Conservation (phyloP, 2,888 invertebrate genomes). For the Rhyacophila evoluta region DNA sequence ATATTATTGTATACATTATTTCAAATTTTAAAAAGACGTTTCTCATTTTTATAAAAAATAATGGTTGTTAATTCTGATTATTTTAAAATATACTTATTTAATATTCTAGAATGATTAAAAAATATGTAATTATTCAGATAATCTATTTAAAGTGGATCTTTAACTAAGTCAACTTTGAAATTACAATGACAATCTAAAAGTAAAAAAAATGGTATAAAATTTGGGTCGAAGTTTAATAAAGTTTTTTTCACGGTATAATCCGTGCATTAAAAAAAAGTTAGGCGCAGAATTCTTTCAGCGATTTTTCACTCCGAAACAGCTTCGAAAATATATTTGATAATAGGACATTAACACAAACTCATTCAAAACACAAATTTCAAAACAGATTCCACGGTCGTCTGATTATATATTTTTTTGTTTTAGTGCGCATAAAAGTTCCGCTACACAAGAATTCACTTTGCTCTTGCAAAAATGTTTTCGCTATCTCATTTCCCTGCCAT, state of each 20-base stretch:
- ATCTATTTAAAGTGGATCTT: no score
- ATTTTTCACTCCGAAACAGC: not conserved
- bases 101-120: no score
- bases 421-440: slow-evolving; percentile 51
- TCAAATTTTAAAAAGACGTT: no score
- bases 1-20: no score
- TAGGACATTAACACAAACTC: slow-evolving; percentile 24
- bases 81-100: no score
- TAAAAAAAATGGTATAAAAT: not conserved
- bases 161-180: no score
- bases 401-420: slow-evolving; percentile 43
- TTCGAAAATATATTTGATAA: slow-evolving; percentile 5
- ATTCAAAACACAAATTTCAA: slow-evolving; percentile 22
- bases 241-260: not conserved
- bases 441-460: slow-evolving; percentile 54
- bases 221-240: not conserved
- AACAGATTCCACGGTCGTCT: slow-evolving; percentile 16
- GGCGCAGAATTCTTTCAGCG: not conserved
- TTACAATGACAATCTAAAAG: no score
- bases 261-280: not conserved
- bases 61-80: no score
- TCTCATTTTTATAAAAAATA: no score
- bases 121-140: no score
- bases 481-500: slow-evolving; percentile 52
- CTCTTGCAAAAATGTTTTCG: slow-evolving; percentile 52